Evolutionary conservation across 2,797 vertebrate species (phyloP), one percentile per base, ranked within the genome.

Genomic region (Enteromius anoplus): DNA sequence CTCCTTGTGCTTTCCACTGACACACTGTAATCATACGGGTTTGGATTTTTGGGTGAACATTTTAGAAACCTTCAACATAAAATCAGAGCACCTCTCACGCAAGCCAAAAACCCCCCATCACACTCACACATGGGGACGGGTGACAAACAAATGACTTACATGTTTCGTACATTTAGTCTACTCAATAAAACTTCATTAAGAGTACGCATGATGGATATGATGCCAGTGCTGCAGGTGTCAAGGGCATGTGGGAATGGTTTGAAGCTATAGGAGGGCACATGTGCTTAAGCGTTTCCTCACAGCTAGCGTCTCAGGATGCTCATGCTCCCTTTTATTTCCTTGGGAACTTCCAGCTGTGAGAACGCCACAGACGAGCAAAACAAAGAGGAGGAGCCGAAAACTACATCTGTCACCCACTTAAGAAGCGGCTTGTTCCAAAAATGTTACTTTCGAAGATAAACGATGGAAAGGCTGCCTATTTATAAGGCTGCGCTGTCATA

Each of bases 41-140:
- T 32, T 7, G 2, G 2, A 17, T 8, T 34, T 65, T 47, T 64
- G 23, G 40, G 23, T 45, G 11, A 78, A 78, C 42, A 60, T n/a
- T 40, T 42, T 42, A 40, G 37, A 75, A 58, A 75, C 34, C 21
- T 75, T 10, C 17, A 47, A 10, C 17, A 62, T 77, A 64, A 12
- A 77, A 65, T 49, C 40, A 81, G 53, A 81, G 78, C 68, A 68
- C 37, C 64, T 68, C 47, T 68, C 64, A 68, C 64, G 19, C 77
- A 65, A 37, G 3, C 62, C 45, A 34, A 65, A 49, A 72, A 53
- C 23, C 7, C 4, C 4, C 71, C 21, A 49, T 15, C 66, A 42
- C 81, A 81, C 29, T 81, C 80, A 40, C 32, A 45, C 73, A 77
- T 83, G 81, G 34, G 73, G 73, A 83, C 81, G 51, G 37, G 7